Conservation (phyloP, 2,113 vertebrate species). For the Poeciliopsis turrubarensis region DNA sequence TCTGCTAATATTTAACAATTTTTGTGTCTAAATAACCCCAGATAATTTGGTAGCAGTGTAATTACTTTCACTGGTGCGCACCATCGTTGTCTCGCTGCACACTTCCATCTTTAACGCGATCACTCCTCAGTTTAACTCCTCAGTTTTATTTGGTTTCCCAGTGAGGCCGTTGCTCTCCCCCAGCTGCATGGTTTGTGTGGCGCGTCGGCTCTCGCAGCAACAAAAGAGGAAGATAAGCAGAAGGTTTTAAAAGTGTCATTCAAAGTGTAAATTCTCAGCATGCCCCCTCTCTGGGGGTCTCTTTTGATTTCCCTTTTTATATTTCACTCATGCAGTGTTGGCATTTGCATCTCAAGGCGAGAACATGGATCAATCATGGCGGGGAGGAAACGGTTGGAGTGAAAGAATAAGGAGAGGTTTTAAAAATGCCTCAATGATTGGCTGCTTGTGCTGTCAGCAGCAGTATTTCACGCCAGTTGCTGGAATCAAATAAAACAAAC, state of each 20-base stretch:
- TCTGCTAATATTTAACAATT: background rate
- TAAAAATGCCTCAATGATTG: constrained; percentile 60
- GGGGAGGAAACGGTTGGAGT: constrained; percentile 9
- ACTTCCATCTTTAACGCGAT: constrained; percentile 14
- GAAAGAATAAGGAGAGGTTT: constrained; percentile 50
- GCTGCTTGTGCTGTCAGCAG: constrained; percentile 31
- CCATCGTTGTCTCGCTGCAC: background rate
- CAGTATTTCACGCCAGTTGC: constrained; percentile 27
- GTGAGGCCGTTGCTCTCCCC: background rate
- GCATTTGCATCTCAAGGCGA: constrained; percentile 58
- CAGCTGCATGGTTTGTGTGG: background rate
- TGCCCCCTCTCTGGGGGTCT: constrained; percentile 6
- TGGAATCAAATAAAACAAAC: constrained; percentile 12
- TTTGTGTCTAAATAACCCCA: background rate
- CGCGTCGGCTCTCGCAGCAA: background rate
- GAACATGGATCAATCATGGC: constrained; percentile 52
- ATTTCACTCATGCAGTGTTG: constrained; percentile 43
- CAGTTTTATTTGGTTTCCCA: constrained; percentile 16
- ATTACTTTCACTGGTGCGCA: background rate
- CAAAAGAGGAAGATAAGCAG: constrained; percentile 31
- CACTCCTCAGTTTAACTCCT: constrained; percentile 12
- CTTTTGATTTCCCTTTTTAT: constrained; percentile 39
- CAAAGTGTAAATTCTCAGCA: constrained; percentile 3
- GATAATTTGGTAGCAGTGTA: background rate
- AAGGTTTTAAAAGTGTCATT: constrained; percentile 30